A percentile compares a stretch with the other conserved stretches of the same genome.
Evolutionary conservation across 2,888 invertebrate genomes (phyloP).

Genomic region (Lordiphosa fenestrarum): DNA sequence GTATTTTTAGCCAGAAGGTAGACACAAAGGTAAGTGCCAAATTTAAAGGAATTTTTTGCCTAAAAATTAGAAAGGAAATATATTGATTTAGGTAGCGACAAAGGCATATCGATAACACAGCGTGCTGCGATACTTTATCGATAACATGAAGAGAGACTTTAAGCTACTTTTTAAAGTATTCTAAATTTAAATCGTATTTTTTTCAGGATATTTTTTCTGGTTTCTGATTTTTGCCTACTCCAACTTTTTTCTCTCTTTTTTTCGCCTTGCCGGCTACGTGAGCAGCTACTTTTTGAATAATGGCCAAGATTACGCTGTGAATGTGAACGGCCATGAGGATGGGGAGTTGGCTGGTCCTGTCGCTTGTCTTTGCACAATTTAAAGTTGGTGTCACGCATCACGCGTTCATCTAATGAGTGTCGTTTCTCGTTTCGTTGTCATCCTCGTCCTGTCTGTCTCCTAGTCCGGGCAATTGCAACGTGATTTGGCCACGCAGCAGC

Average conservation of each 20-base stretch:
- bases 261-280: constrained; percentile 47
- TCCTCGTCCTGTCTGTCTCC: constrained; percentile 10
- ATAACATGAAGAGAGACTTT: no score
- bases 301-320: constrained; percentile 67
- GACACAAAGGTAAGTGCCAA: no score
- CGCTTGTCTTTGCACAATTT: constrained; percentile 56
- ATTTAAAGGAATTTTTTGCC: no score
- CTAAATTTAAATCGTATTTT: no score
- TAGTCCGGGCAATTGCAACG: constrained; percentile 56
- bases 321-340: constrained; percentile 31
- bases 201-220: constrained; percentile 6
- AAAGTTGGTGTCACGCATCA: constrained; percentile 69
- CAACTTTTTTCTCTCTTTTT: neutral
- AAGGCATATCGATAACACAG: no score
- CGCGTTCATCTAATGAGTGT: constrained; percentile 64
- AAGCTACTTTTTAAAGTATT: no score
- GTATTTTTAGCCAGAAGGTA: no score
- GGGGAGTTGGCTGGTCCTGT: constrained; percentile 6
- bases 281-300: constrained; percentile 65
- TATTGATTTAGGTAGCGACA: no score
- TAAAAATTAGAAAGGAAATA: no score
- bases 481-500: constrained; percentile 58
- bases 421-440: constrained; percentile 32
- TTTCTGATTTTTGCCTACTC: constrained; percentile 11
- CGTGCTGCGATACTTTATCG: no score